phyloP scores from a whole-genome alignment of 37 sponge, comb jelly and placozoan species.

The Bolinopsis microptera region DNA sequence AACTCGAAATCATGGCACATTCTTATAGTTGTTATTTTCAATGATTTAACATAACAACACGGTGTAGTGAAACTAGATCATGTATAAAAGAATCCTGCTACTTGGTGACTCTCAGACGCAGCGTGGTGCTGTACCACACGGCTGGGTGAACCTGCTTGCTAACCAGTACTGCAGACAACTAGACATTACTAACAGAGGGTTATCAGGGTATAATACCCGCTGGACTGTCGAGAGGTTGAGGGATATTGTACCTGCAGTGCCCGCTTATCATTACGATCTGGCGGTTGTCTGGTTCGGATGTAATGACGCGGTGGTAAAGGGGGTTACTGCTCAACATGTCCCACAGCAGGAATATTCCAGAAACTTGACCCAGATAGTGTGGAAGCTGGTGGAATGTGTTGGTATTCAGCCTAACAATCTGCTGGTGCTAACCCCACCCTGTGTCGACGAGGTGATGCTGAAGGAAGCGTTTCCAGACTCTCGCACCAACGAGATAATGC shows the following conservation, averaged over 20 bases:
- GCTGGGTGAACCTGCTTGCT: neutral
- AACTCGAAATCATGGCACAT: too few relatives aligned
- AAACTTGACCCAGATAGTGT: neutral
- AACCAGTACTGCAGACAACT: neutral
- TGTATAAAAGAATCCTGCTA: constrained; percentile 29
- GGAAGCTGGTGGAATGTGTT: neutral
- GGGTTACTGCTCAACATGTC: neutral
- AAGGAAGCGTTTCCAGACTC: neutral
- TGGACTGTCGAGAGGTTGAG: neutral
- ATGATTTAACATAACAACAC: too few relatives aligned
- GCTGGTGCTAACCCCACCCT: constrained; percentile 48
- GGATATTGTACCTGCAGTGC: neutral
- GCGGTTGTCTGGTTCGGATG: constrained; percentile 3
- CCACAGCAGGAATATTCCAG: neutral
- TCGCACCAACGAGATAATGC: neutral
- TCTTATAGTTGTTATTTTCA: too few relatives aligned
- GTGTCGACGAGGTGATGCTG: neutral
- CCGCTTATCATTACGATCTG: constrained; percentile 1
- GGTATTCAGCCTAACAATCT: constrained; percentile 1
- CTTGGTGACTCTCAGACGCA: constrained; percentile 61
- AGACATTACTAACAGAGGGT: constrained; percentile 38
- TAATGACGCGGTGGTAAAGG: neutral
- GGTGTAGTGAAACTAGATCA: too few relatives aligned
- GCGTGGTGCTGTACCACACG: neutral
- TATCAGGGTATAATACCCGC: constrained; percentile 24